Base-by-base conservation (phyloP, 1,140 invertebrate species). In the Condylostylus longicornis region DNA sequence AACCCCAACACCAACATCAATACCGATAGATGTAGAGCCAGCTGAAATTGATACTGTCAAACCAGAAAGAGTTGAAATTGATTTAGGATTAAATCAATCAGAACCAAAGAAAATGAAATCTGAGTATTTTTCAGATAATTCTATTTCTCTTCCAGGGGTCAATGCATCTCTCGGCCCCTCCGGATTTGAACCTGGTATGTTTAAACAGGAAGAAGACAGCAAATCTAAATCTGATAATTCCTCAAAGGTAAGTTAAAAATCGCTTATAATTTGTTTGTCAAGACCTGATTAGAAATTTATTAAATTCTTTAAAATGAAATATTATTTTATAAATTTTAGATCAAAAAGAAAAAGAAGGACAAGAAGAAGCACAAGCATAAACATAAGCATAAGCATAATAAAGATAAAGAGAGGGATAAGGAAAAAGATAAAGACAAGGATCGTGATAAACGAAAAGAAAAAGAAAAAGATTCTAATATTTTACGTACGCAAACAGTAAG, bases 291-390 rank as follows among this genome's bases (percentile, higher is more conserved):
- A n/a, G n/a, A n/a, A n/a, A n/a, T n/a, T n/a, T n/a, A n/a, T n/a
- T n/a, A n/a, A n/a, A n/a, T n/a, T n/a, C n/a, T n/a, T 39, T 42
- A 32, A 30, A 32, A 15, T 46, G 41, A 40, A 31, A 23, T 42
- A 43, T 33, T 38, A 46, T 48, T 50, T 45, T 49, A 50, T 28
- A 45, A 44, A 61, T 62, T 45, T 49, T 77, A 71, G 61, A 70
- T 43, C 40, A 82, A 84, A 53, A 82, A 82, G 49, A 79, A 79
- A 58, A 82, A 84, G 49, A 82, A 85, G 48, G 76, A 85, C 35
- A 84, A 83, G 50, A 79, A 84, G 58, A 82, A 82, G 49, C 75
- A 82, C 45, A 81, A 80, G 52, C 76, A 82, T 43, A 80, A 75
- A 48, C 71, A 81, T 46, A 79, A 81, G 43, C 75, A 79, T 45